Base-by-base conservation (phyloP, 1,140 invertebrate genomes). In the Drosophila mojavensis region DNA sequence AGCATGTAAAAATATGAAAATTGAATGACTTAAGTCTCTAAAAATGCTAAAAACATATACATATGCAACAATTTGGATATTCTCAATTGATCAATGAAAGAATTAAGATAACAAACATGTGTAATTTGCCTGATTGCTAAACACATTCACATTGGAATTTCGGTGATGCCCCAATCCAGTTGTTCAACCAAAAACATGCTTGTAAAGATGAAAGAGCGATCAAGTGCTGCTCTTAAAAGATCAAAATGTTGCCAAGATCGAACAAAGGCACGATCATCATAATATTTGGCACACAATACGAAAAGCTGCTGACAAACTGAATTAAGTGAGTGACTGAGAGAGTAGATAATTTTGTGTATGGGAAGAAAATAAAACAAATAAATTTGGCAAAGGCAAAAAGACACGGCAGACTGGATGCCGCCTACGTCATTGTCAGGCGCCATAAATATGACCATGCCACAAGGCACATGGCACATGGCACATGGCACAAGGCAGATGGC, bases 381-480 rank as follows among this genome's bases (percentile, higher is more conserved):
- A 48, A 41, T 5, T 5, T 33, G 20, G 48, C 48, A 45, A 59
- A 39, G 47, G 51, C 28, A 64, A 50, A 64, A 50, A 53, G 45
- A 20, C 39, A 58, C 30, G 55, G 60, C 63, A 63, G 70, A 56
- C 79, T 61, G 54, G 59, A 65, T 79, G 82, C 83, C 83, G 79
- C 51, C 83, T 88, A 86, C 83, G 83, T 86, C 83, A 86, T 64
- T 62, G 84, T 63, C 70, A 79, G 56, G 75, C 79, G 68, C 67
- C 75, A 82, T 70, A 71, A 63, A 58, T 64, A 63, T 71, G 69
- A 45, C 39, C 24, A 61, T 43, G 56, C 47, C 41, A 41, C 15
- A 56, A 17, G 36, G 55, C 45, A 47, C 10, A 39, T 11, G 36
- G 28, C 55, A 63, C 45, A 63, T 45, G 55, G 71, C 58, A 60